Evolutionary conservation across 2,113 vertebrate species (phyloP), one percentile per base, ranked within the genome.

Genomic region (Trichomycterus rosablanca): DNA sequence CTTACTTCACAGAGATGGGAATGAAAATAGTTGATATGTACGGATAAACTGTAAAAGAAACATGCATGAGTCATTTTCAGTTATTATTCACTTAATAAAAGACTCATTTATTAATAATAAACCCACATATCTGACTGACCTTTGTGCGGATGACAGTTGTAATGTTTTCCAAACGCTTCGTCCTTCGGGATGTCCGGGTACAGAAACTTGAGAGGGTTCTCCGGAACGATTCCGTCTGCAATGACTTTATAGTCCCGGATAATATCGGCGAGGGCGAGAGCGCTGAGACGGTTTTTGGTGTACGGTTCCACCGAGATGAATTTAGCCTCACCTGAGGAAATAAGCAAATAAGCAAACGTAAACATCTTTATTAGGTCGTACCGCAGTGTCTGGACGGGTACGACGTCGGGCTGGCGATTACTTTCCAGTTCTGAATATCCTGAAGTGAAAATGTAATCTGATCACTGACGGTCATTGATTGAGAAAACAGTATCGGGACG

Each of bases 191-290:
- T 91, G 76, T 94, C 87, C 2, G 95, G 95, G 56, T 93, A 97
- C n/a, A 98, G 90, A 66, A 91, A 96, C 77, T 97, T 94, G 20
- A 98, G 87, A 1, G 95, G 95, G 80, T 95, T 97, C 79, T 96
- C 92, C 0, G 92, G 90, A 35, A 94, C 86, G 1, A 94, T 91
- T 37, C 94, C 91, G 1, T 92, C 90, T 66, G 91, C 88, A 49
- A 97, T 96, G 2, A 98, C 93, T 77, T 98, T 98, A 83, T 98
- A 97, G 72, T 97, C 91, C 0, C 93, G 85, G 52, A 98, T 89
- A 49, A 98, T 97, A 78, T 98, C 92, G 0, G 93, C 90, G 1
- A 98, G 93, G 0, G 94, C 91, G 62, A 98, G 84, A 1, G 95
- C 93, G 1, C 81, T 91, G 5, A 98, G 82, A 0, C 92, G 87